Percentiles rank a stretch among this genome's conserved stretches.
phyloP scores from a whole-genome alignment of 2,113 vertebrate genomes.

The Clarias magur region DNA sequence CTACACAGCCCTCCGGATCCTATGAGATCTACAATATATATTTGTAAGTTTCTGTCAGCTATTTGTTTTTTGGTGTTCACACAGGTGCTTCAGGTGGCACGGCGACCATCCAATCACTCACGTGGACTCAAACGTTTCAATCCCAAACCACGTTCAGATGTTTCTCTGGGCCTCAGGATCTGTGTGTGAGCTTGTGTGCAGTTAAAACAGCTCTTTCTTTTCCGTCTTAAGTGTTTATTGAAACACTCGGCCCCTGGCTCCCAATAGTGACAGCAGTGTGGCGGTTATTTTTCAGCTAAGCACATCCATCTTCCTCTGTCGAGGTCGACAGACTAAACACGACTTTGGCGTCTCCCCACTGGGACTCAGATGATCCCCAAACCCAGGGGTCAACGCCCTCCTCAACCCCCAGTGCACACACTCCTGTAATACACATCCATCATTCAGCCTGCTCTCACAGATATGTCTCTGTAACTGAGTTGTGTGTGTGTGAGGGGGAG shows the following conservation, averaged over 20 bases:
- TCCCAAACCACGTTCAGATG: neutral
- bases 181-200: slow-evolving; percentile 24
- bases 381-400: slow-evolving; percentile 59
- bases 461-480: slow-evolving; percentile 72
- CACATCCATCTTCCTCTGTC: slow-evolving; percentile 76
- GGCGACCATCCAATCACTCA: neutral
- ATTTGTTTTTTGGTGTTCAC: neutral
- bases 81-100: neutral
- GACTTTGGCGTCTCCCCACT: slow-evolving; percentile 70
- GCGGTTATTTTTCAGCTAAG: slow-evolving; percentile 68
- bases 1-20: neutral
- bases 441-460: slow-evolving; percentile 69
- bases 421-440: slow-evolving; percentile 59
- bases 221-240: slow-evolving; percentile 76
- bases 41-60: neutral
- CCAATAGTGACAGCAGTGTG: slow-evolving; percentile 47
- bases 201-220: slow-evolving; percentile 57
- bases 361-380: slow-evolving; percentile 56
- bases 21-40: neutral
- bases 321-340: slow-evolving; percentile 67
- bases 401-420: slow-evolving; percentile 52
- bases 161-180: slow-evolving; percentile 20
- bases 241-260: slow-evolving; percentile 65
- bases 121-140: neutral
- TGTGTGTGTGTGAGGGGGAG: slow-evolving; percentile 42